Evolutionary conservation across 2,113 vertebrate genomes (phyloP).

Genomic region (Seriola quinqueradiata): DNA sequence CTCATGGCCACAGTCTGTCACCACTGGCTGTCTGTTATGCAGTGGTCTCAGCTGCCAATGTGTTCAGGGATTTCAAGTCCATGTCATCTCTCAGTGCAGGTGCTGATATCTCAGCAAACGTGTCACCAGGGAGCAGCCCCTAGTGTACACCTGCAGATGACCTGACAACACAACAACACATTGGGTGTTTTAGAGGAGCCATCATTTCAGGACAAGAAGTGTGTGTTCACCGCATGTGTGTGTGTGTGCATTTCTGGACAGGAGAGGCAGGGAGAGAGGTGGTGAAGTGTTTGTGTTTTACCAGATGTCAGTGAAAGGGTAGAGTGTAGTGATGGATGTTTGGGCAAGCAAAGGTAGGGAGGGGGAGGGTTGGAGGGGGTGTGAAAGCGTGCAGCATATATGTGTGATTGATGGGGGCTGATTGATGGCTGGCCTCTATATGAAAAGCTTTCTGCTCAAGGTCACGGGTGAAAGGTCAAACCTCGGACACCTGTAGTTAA

Average conservation of each 20-base stretch:
- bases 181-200: conserved; percentile 43
- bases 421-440: conserved; percentile 71
- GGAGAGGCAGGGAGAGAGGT: conserved; percentile 35
- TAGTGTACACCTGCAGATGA: conserved; percentile 60
- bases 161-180: conserved; percentile 63
- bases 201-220: conserved; percentile 40
- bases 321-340: conserved; percentile 75
- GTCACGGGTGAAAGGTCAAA: conserved; percentile 79
- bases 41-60: conserved; percentile 52
- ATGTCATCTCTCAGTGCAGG: conserved; percentile 60
- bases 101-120: conserved; percentile 64
- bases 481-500: conserved; percentile 73
- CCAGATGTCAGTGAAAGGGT: conserved; percentile 75
- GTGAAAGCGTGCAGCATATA: conserved; percentile 55
- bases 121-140: conserved; percentile 64
- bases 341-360: conserved; percentile 50
- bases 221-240: conserved; percentile 25
- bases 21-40: conserved; percentile 36
- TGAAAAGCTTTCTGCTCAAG: conserved; percentile 69
- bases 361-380: conserved; percentile 13
- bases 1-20: conserved; percentile 64
- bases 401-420: conserved; percentile 75
- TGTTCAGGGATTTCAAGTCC: conserved; percentile 55
- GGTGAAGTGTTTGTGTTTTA: conserved; percentile 76
- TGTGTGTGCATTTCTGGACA: conserved; percentile 41